A percentile compares a stretch with the other conserved stretches of the same genome.
Evolutionary conservation across 2,113 vertebrate genomes (phyloP).

Genomic region (Ancistrus triradiatus): DNA sequence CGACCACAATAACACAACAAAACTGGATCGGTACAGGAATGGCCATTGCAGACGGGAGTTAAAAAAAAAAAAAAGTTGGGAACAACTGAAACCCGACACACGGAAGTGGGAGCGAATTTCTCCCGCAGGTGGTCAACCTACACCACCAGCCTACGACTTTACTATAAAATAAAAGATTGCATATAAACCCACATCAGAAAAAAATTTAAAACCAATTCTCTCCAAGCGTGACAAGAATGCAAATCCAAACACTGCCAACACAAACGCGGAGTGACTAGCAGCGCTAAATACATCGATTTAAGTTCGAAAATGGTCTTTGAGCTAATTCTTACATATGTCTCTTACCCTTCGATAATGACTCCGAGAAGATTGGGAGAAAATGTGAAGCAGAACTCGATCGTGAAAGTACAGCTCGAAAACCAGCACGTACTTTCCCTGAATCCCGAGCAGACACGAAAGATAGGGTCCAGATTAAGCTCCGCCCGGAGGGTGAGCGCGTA

Average conservation of each 20-base stretch:
- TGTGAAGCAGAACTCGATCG: neutral
- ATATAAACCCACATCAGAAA: neutral
- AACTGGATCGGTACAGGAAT: neutral
- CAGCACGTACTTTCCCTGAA: conserved; percentile 33
- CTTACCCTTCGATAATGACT: too few relatives aligned
- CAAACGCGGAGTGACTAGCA: too few relatives aligned
- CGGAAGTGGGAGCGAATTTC: conserved; percentile 36
- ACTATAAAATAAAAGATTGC: neutral
- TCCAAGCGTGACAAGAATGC: neutral
- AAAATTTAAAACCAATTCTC: neutral
- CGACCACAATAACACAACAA: neutral
- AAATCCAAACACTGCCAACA: too few relatives aligned
- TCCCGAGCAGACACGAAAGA: conserved; percentile 25
- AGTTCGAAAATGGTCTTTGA: neutral
- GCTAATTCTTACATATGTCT: too few relatives aligned
- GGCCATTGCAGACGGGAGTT: neutral
- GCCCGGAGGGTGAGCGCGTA: conserved; percentile 36
- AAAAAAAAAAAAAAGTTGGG: too few relatives aligned
- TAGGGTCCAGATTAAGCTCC: conserved; percentile 33
- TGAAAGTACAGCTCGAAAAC: conserved; percentile 1
- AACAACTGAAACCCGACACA: conserved; percentile 35
- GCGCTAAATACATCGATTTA: neutral
- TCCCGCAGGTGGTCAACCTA: conserved; percentile 39
- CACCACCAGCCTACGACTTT: neutral
- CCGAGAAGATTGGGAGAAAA: neutral